phyloP scores from a whole-genome alignment of 1,140 invertebrate genomes.

The Bombus balteatus region DNA sequence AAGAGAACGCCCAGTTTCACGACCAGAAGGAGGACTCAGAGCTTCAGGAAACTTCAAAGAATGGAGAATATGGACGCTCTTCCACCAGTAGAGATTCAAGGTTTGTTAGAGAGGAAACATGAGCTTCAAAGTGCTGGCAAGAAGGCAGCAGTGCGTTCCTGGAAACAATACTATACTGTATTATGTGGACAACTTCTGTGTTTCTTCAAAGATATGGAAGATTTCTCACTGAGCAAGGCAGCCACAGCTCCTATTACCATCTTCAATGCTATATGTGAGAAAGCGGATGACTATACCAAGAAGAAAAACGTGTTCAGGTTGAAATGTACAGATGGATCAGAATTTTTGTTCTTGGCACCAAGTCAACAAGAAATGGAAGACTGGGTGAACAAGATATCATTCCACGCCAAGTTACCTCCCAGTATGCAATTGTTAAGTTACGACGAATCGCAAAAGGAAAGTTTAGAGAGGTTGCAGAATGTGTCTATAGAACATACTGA shows the following conservation, averaged over 20 bases:
- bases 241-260: constrained; percentile 95
- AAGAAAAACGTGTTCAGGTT: constrained; percentile 96
- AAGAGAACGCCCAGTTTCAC: constrained; percentile 97
- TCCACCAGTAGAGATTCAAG: constrained; percentile 96
- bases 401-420: constrained; percentile 95
- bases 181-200: constrained; percentile 97
- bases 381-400: constrained; percentile 97
- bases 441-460: constrained; percentile 84
- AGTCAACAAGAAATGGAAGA: constrained; percentile 91
- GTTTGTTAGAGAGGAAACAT: constrained; percentile 96
- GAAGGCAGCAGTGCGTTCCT: constrained; percentile 95
- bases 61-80: constrained; percentile 88
- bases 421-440: constrained; percentile 94
- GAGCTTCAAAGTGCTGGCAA: constrained; percentile 96
- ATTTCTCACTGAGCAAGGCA: constrained; percentile 94
- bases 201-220: constrained; percentile 98
- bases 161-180: constrained; percentile 97
- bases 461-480: constrained; percentile 76
- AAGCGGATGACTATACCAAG: constrained; percentile 97
- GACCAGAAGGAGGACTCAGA: constrained; percentile 93
- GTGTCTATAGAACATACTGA: constrained; percentile 72
- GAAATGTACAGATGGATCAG: constrained; percentile 94
- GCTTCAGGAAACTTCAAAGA: constrained; percentile 91
- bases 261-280: constrained; percentile 91
- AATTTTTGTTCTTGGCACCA: constrained; percentile 94